Percentiles rank a stretch among this genome's conserved stretches.
These are phyloP conservation scores for Trinectes maculatus DNA, from an alignment of 2,113 vertebrate genomes.

Conservation along the genomic window DNA sequence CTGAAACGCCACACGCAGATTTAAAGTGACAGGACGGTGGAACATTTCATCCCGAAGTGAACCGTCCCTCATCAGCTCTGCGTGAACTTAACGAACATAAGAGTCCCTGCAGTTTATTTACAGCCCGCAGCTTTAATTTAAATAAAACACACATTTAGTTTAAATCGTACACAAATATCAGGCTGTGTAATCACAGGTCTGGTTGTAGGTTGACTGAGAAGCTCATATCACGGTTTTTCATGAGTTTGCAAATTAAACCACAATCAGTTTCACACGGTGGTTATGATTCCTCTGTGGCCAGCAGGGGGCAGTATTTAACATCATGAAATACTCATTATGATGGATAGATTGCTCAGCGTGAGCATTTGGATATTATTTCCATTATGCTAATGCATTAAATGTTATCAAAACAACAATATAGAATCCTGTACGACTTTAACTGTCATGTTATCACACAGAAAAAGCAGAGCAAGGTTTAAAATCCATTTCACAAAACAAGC, in stretches of 20 bases:
- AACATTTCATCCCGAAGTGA: neutral
- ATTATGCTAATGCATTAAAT: too few species aligned
- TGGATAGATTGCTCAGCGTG: too few species aligned
- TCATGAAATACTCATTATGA: neutral
- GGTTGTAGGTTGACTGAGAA: slow-evolving; percentile 4
- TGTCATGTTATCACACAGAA: neutral
- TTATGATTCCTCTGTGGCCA: neutral
- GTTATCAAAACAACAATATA: too few species aligned
- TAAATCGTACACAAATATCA: too few species aligned
- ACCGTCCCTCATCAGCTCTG: neutral
- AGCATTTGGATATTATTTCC: too few species aligned
- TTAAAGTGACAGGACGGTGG: neutral
- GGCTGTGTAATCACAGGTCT: too few species aligned
- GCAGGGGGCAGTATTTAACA: slow-evolving; percentile 3
- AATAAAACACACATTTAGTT: too few species aligned
- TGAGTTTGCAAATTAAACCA: neutral
- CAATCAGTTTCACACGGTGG: neutral
- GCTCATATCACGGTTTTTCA: neutral
- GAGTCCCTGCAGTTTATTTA: too few species aligned
- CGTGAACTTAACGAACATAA: too few species aligned
- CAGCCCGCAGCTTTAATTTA: too few species aligned
- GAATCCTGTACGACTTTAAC: too few species aligned
- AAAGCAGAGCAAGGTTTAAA: neutral
- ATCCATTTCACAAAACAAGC: slow-evolving; percentile 5
- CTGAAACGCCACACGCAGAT: neutral